A percentile compares a stretch with the other conserved stretches of the same genome.
phyloP scores from a whole-genome alignment of 2,888 invertebrate species.

The Nysson spinosus region DNA sequence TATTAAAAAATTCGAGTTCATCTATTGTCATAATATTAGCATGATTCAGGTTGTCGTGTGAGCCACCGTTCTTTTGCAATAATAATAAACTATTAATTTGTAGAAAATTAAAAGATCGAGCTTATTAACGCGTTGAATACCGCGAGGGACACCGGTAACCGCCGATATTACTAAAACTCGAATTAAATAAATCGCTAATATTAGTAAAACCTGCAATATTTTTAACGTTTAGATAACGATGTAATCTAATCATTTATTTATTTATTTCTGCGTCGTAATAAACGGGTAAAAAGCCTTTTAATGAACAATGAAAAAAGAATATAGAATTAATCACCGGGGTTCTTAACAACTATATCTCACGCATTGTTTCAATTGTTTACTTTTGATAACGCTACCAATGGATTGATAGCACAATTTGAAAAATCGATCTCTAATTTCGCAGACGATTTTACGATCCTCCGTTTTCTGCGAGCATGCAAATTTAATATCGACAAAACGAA shows the following conservation, averaged over 20 bases:
- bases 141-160: not conserved
- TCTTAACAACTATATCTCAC: too few species aligned
- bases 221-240: too few species aligned
- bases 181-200: too few species aligned
- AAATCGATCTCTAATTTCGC: slow-evolving; percentile 18
- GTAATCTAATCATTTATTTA: too few species aligned
- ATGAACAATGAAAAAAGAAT: too few species aligned
- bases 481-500: slow-evolving; percentile 81
- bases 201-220: too few species aligned
- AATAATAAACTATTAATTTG: not conserved
- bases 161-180: too few species aligned
- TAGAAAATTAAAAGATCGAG: not conserved
- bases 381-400: too few species aligned
- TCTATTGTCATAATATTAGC: not conserved
- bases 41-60: not conserved
- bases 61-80: not conserved
- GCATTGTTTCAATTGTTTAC: too few species aligned
- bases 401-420: not conserved
- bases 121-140: not conserved
- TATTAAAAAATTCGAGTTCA: not conserved
- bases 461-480: slow-evolving; percentile 82
- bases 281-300: too few species aligned
- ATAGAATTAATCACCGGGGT: too few species aligned
- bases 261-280: too few species aligned
- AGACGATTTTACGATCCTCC: slow-evolving; percentile 79